These are phyloP conservation scores for Chelon auratus DNA, from an alignment of 2,797 vertebrate genomes.

Conservation along the genomic window DNA sequence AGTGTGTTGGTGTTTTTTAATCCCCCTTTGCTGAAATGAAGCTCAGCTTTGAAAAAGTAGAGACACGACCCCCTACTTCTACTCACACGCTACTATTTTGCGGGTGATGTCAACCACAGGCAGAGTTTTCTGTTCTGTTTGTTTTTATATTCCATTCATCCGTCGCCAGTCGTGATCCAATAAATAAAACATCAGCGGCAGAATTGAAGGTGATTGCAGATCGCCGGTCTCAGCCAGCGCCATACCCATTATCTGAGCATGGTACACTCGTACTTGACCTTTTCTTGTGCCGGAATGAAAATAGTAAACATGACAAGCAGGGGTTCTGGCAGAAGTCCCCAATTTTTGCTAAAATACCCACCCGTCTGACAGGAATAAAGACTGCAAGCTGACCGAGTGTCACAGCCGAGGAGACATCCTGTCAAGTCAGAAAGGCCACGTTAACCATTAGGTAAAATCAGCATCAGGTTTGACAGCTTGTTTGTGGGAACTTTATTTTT, in stretches of 20 bases:
- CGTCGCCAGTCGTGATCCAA: background rate
- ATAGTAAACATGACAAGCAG: slow-evolving; percentile 41
- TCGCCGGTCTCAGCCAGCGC: slow-evolving; percentile 6
- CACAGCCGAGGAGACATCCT: slow-evolving; percentile 33
- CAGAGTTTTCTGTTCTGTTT: background rate
- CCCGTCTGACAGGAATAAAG: slow-evolving; percentile 40
- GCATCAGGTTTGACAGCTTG: slow-evolving; percentile 55
- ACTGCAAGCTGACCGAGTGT: slow-evolving; percentile 48
- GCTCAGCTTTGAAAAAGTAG: background rate
- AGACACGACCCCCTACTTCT: background rate
- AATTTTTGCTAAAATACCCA: slow-evolving; percentile 37
- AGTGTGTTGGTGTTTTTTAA: background rate
- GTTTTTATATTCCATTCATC: background rate
- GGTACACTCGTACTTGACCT: slow-evolving; percentile 29
- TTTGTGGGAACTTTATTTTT: slow-evolving; percentile 31
- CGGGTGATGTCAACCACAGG: background rate
- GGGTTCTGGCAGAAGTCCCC: slow-evolving; percentile 43
- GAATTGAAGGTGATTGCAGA: slow-evolving; percentile 36
- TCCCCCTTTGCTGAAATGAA: slow-evolving; percentile 4
- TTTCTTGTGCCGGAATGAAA: slow-evolving; percentile 36
- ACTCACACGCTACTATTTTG: background rate
- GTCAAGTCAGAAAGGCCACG: slow-evolving; percentile 50
- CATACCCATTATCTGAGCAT: slow-evolving; percentile 18
- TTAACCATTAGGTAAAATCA: slow-evolving; percentile 59
- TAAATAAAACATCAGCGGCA: slow-evolving; percentile 38